Evolutionary conservation across 2,113 vertebrate genomes (phyloP).

Genomic region (Oreamnos americanus): DNA sequence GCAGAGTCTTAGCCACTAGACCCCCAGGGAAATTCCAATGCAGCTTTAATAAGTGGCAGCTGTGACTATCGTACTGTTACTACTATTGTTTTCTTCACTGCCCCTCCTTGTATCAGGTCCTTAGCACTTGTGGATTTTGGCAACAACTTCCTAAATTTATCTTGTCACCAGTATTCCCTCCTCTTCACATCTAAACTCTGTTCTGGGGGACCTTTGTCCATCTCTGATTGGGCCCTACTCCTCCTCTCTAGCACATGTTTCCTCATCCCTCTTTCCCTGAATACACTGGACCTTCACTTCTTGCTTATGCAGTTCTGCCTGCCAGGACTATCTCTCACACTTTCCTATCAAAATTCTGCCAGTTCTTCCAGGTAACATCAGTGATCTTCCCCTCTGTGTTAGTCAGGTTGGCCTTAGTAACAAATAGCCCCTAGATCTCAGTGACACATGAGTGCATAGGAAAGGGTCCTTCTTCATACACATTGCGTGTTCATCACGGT

Average conservation of each 20-base stretch:
- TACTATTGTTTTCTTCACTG: background rate
- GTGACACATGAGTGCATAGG: no score
- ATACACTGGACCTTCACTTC: background rate
- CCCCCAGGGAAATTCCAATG: background rate
- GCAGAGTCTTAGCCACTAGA: background rate
- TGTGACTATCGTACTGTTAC: background rate
- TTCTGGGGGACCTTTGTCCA: no score
- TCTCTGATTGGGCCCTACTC: background rate
- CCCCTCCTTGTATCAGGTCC: background rate
- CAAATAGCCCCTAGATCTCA: background rate
- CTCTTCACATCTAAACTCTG: no score
- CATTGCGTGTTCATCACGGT: fast-evolving
- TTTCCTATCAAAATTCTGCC: background rate
- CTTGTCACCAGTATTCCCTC: background rate
- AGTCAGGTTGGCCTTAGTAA: background rate
- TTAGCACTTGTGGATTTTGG: background rate
- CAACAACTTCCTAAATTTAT: background rate
- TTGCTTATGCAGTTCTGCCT: background rate
- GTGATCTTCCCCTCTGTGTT: background rate
- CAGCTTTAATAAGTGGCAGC: background rate
- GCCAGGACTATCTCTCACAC: background rate
- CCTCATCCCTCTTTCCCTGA: background rate
- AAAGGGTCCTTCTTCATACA: background rate
- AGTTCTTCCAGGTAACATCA: background rate
- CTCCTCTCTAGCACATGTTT: background rate